Evolutionary conservation across 2,888 invertebrate species (phyloP), one percentile per base, ranked within the genome.

Genomic region (Nomada ruficornis): DNA sequence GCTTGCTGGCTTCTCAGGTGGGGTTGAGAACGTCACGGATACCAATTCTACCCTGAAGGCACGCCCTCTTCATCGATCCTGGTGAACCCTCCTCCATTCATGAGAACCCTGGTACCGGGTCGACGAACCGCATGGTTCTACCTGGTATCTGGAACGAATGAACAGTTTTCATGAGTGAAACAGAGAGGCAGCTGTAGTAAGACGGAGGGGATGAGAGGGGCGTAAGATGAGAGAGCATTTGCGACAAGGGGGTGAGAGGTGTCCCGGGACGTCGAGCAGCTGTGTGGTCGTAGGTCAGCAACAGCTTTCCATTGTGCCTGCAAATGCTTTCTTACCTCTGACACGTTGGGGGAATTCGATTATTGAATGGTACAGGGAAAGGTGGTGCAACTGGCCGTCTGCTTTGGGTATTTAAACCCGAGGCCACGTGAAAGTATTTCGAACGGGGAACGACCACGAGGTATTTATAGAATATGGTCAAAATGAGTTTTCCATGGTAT

Each of bases 21-120:
- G 84, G 85, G 85, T 80, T 78, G 83, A 63, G 88, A 86, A 91
- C 92, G 92, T 91, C 90, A 91, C 91, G 90, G 84, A 88, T 87
- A 89, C 85, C 89, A 86, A 88, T 87, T 83, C 87, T 86, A 76
- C 85, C 87, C 81, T 82, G 86, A 82, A 88, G 90, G 85, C 90
- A 91, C 90, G 89, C 91, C 90, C 90, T 90, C 91, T 85, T 82
- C 90, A 92, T 93, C 92, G 92, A 93, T 93, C 88, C 90, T 85
- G 89, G 80, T 62, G 80, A 85, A 89, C 88, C 89, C 87, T 89
- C 84, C 88, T 91, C 88, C 90, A 92, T 92, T 92, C 92, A 92
- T 92, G 90, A 90, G 89, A 89, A 80, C 83, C 86, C 86, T 88
- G 87, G 87, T 89, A 89, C 88, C 86, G 84, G 86, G 86, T 83